phyloP scores from a whole-genome alignment of 1,140 invertebrate genomes.

The Manduca sexta region DNA sequence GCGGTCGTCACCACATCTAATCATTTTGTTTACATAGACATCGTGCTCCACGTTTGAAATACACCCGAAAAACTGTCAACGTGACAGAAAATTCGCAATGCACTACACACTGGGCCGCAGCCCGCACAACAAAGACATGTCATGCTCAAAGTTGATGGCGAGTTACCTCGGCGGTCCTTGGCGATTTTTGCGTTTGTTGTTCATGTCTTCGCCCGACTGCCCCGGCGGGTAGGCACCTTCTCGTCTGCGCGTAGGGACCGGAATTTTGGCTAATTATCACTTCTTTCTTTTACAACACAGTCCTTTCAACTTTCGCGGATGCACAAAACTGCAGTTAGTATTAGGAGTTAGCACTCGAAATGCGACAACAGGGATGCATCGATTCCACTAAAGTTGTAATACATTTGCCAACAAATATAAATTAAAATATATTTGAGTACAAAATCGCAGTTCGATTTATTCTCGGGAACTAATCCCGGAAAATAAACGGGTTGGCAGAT shows the following conservation, averaged over 20 bases:
- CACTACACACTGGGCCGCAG: conserved; percentile 17
- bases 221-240: conserved; percentile 75
- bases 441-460: conserved; percentile 72
- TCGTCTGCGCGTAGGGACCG: conserved; percentile 76
- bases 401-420: conserved; percentile 72
- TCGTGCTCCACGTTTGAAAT: conserved; percentile 30
- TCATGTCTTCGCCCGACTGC: conserved; percentile 74
- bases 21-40: conserved; percentile 59
- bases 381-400: conserved; percentile 63
- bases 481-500: conserved; percentile 73
- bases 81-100: conserved; percentile 51
- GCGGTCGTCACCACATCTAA: conserved; percentile 23
- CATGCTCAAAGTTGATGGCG: conserved; percentile 48
- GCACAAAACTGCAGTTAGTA: conserved; percentile 73
- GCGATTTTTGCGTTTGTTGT: conserved; percentile 75
- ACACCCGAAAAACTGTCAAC: conserved; percentile 43
- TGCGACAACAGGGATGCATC: conserved; percentile 66
- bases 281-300: conserved; percentile 73
- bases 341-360: conserved; percentile 67
- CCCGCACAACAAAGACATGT: conserved; percentile 66
- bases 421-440: conserved; percentile 72
- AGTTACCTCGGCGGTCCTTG: conserved; percentile 74
- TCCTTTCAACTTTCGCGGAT: conserved; percentile 74
- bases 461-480: conserved; percentile 69
- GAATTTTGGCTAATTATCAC: conserved; percentile 76